Percentiles rank a stretch among this genome's conserved stretches.
Evolutionary conservation across 1,140 invertebrate species (phyloP).

Genomic region (Brachionus sp.): DNA sequence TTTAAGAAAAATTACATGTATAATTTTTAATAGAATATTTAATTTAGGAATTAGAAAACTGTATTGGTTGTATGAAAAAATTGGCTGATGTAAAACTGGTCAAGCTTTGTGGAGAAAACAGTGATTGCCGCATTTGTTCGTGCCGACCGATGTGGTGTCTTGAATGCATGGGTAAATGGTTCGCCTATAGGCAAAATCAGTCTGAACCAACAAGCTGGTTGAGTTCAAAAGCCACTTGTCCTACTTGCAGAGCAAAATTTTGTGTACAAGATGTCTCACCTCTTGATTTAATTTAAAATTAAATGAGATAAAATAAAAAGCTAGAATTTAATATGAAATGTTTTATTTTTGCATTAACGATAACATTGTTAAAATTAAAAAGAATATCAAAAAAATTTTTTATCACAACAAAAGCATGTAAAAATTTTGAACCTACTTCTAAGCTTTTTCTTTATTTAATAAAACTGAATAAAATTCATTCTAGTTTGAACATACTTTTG

Average conservation of each 20-base stretch:
- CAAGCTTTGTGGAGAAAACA: constrained; percentile 66
- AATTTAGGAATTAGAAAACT: constrained; percentile 69
- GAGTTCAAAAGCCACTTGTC: constrained; percentile 77
- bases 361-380: too few relatives aligned
- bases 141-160: constrained; percentile 85
- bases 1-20: constrained; percentile 1
- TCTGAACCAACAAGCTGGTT: constrained; percentile 73
- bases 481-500: too few relatives aligned
- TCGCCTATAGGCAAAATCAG: constrained; percentile 74
- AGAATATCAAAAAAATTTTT: too few relatives aligned
- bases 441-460: too few relatives aligned
- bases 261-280: constrained; percentile 76
- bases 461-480: too few relatives aligned
- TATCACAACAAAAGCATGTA: too few relatives aligned
- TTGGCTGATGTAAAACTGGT: constrained; percentile 75
- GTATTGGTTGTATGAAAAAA: constrained; percentile 81
- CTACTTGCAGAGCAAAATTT: constrained; percentile 78
- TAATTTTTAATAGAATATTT: constrained; percentile 45
- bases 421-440: too few relatives aligned
- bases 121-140: constrained; percentile 65
- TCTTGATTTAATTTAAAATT: constrained; percentile 46
- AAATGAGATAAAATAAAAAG: too few relatives aligned
- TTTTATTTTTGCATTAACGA: not conserved
- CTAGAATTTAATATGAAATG: not conserved
- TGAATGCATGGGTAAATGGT: constrained; percentile 73